phyloP scores from a whole-genome alignment of 2,113 vertebrate genomes.

The Lates calcarifer region DNA sequence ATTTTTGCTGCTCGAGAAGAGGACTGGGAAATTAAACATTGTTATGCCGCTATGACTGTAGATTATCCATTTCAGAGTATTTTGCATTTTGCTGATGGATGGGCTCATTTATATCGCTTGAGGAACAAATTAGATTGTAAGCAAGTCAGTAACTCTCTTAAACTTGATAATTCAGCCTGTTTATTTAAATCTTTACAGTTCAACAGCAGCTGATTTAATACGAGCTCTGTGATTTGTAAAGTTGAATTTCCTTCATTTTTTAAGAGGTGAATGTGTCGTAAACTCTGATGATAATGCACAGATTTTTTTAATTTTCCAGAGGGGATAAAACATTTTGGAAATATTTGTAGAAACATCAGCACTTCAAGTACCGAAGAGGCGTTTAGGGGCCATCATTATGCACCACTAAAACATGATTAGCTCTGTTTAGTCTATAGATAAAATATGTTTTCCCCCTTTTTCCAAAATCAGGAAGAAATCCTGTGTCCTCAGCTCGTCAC shows the following conservation, averaged over 20 bases:
- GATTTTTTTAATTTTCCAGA: not conserved
- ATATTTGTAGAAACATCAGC: not conserved
- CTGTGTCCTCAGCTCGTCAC: not conserved
- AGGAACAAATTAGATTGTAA: slow-evolving; percentile 4
- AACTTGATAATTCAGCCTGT: not conserved
- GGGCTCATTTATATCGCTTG: slow-evolving; percentile 26
- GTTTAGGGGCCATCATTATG: too few relatives aligned
- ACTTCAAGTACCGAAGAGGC: too few relatives aligned
- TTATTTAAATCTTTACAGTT: not conserved
- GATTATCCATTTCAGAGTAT: slow-evolving; percentile 13
- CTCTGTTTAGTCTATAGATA: too few relatives aligned
- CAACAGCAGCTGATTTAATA: not conserved
- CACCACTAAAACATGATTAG: too few relatives aligned
- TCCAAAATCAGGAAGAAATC: too few relatives aligned
- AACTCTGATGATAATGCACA: not conserved
- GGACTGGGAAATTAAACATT: slow-evolving; percentile 4
- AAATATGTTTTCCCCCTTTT: too few relatives aligned
- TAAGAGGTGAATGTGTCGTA: not conserved
- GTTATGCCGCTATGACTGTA: slow-evolving; percentile 20
- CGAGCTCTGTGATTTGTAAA: not conserved
- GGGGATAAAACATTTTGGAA: not conserved
- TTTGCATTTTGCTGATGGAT: slow-evolving; percentile 43
- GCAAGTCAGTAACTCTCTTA: slow-evolving; percentile 10
- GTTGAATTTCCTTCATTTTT: not conserved
- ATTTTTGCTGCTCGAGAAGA: not conserved